Base-by-base conservation (phyloP, 2,888 invertebrate species). In the Hoplodrina ambigua region DNA sequence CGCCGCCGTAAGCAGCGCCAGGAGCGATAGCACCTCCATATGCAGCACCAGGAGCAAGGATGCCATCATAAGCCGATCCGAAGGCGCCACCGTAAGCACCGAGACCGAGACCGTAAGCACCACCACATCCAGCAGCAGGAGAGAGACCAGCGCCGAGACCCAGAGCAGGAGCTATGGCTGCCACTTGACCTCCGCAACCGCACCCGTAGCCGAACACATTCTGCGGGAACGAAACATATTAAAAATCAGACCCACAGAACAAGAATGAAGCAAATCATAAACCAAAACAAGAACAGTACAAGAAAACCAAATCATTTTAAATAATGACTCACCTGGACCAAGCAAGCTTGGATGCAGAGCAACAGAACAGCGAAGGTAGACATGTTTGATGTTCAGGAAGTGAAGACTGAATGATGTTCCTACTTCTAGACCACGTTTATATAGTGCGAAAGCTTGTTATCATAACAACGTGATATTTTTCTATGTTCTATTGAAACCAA, bases 271-370 rank as follows among this genome's bases (percentile, higher is more conserved):
- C 6, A 37, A 37, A 37, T 37, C 13, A 2, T 13, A 41, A 41
- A 41, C 13, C 11, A 41, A 41, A 41, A 4, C 41, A 41, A 13
- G 11, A 41, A 41, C 41, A 13, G 37, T 1, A 37, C 0, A 0
- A 41, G 41, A 13, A 41, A 41, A 41, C 13, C 37, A 37, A 37
- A 37, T 37, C 37, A 37, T 37, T 8, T 37, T 8, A 8, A 37
- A 83, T 55, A 8, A n/a, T 11, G 13, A 41, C 46, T 46, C 44
- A 90, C 90, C 82, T 89, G 87, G 62, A 87, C 69, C 73, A 89
- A 83, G 80, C 85, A 88, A 78, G 86, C 87, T 77, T 89, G 88
- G 71, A 84, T 69, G 83, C 86, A 89, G 76, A 89, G 64, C 19
- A 88, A 52, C 19, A 90, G 63, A 58, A 89, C 54, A 62, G 85